Base-by-base conservation (phyloP, 2,888 invertebrate genomes). In the Mythimna albipuncta region DNA sequence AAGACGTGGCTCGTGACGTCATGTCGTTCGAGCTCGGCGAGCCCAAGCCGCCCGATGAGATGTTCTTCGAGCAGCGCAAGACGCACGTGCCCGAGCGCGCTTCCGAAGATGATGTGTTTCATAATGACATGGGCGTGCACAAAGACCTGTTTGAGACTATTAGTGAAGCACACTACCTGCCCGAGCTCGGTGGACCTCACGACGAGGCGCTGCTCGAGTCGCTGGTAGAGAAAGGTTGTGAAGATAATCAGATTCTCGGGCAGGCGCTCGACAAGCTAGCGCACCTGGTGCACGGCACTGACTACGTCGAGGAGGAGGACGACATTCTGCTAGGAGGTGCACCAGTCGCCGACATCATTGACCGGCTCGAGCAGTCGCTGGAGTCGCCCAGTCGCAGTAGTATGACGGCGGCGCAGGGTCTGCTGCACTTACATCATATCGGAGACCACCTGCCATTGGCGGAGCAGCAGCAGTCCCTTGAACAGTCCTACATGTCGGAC, bases 331-430 rank as follows among this genome's bases (percentile, higher is more conserved):
- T 96, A 75, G 91, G 92, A 64, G 93, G 91, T 11, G 96, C 96
- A 74, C 96, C 96, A 1, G 96, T 96, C 10, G 93, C 95, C 5
- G 97, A 97, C 86, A 97, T 97, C 76, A 96, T 97, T 73, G 97
- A 97, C 71, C 94, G 97, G 58, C 93, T 98, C 54, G 97, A 97
- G 85, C 97, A 97, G 84, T 97, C 97, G 47, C 94, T 98, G 50
- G 96, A 93, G 85, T 95, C 94, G 41, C 95, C 95, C n/a, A 93
- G 94, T 38, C 92, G 93, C 19, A 95, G 93, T 84, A 94, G 95
- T 83, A 94, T 95, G 77, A 93, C 94, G 9, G 95, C 95, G 2
- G 94, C 96, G 9, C 95, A 96, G 70, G 95, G 96, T 2, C 89
- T 96, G 44, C 86, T 96, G 26, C 95, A 95, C 77, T 82, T 95